Evolutionary conservation across 2,113 vertebrate species (phyloP).

Genomic region (Sciurus niger): DNA sequence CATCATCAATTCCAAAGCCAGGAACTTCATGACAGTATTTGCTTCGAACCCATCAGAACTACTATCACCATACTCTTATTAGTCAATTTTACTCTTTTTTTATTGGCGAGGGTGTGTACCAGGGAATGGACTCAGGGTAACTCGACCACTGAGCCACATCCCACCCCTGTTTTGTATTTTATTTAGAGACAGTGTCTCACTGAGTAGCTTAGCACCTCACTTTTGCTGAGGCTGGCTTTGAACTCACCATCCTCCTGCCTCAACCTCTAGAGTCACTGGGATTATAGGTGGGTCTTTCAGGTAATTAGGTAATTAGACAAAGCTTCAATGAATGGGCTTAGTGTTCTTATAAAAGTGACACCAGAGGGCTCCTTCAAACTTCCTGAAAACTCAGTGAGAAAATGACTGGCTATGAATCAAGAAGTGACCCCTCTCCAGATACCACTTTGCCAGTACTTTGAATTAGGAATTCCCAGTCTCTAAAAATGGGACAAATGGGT

Average conservation of each 20-base stretch:
- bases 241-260: too few species aligned
- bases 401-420: background rate
- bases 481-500: background rate
- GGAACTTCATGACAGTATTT: background rate
- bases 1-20: background rate
- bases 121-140: too few species aligned
- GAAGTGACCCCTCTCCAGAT: background rate
- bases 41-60: background rate
- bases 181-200: too few species aligned
- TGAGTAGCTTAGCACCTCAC: too few species aligned
- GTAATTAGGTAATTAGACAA: background rate
- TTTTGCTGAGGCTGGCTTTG: too few species aligned
- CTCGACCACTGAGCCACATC: too few species aligned
- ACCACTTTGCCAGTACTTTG: background rate
- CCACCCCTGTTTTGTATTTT: too few species aligned
- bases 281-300: background rate
- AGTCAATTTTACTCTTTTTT: background rate
- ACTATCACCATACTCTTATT: background rate
- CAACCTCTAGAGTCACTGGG: background rate
- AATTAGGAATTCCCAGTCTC: background rate
- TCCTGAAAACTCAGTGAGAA: background rate
- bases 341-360: background rate
- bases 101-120: too few species aligned
- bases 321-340: background rate
- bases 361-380: too few species aligned